These are phyloP conservation scores for Tragelaphus buxtoni DNA, from an alignment of 2,113 vertebrate species.

Conservation along the genomic window DNA sequence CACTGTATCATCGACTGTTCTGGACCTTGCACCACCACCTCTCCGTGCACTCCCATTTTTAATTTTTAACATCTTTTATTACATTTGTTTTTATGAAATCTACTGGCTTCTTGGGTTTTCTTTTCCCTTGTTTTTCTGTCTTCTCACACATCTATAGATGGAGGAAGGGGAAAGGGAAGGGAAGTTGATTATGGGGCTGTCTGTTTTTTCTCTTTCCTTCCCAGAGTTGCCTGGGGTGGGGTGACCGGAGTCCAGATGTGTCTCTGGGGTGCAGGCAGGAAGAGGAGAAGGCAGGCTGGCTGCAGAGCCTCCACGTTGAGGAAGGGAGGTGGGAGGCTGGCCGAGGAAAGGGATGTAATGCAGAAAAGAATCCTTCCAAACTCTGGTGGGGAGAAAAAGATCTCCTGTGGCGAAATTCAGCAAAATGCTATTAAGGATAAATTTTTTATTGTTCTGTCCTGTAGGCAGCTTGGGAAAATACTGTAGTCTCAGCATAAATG, in stretches of 20 bases:
- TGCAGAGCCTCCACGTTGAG: neutral
- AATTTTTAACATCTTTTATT: neutral
- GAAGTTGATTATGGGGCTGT: neutral
- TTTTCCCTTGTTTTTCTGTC: neutral
- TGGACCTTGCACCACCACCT: fast-evolving
- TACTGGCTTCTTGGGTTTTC: neutral
- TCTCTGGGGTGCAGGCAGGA: neutral
- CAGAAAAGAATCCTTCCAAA: slow-evolving; percentile 41
- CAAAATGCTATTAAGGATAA: slow-evolving; percentile 77
- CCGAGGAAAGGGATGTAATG: neutral
- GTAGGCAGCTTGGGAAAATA: slow-evolving; percentile 76
- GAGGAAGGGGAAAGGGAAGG: neutral
- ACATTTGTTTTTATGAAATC: neutral
- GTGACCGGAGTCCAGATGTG: neutral
- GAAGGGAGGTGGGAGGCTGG: neutral
- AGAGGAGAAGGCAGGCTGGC: neutral
- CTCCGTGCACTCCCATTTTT: fast-evolving
- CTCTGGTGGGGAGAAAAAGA: slow-evolving; percentile 18
- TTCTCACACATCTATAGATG: neutral
- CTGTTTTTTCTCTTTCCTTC: neutral
- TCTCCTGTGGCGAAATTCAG: slow-evolving; percentile 75
- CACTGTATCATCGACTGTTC: fast-evolving
- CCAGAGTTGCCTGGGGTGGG: neutral
- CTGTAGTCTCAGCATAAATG: slow-evolving; percentile 74
- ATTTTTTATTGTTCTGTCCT: slow-evolving; percentile 80